phyloP scores from a whole-genome alignment of 2,888 invertebrate genomes.

The Xestia c-nigrum region DNA sequence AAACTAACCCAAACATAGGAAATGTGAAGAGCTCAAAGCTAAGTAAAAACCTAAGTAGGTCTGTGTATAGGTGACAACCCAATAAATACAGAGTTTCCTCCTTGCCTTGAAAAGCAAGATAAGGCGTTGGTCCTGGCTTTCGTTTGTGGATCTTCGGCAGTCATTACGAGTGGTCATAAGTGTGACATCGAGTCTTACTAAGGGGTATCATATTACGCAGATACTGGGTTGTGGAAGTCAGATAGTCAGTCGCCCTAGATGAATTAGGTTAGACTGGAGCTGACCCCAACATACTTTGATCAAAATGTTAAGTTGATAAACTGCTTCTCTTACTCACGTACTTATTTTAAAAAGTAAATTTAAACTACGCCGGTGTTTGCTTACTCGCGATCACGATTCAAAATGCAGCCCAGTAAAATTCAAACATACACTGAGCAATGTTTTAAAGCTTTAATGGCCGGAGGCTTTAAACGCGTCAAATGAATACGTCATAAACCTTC shows the following conservation, averaged over 20 bases:
- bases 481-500: constrained; percentile 18
- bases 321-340: background rate
- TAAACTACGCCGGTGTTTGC: background rate
- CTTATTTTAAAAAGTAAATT: background rate
- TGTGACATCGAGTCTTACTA: too few relatives aligned
- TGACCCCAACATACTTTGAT: background rate
- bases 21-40: too few relatives aligned
- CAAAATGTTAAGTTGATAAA: background rate
- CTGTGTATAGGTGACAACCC: too few relatives aligned
- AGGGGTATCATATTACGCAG: background rate
- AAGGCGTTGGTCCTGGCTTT: background rate
- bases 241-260: background rate
- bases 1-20: too few relatives aligned
- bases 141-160: background rate
- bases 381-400: background rate
- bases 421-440: constrained; percentile 29
- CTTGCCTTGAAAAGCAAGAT: background rate
- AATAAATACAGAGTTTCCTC: too few relatives aligned
- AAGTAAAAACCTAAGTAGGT: too few relatives aligned
- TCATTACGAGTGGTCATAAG: background rate
- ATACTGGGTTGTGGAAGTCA: background rate
- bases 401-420: constrained; percentile 5
- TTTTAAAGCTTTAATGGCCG: constrained; percentile 11
- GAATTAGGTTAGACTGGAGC: background rate
- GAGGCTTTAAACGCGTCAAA: constrained; percentile 20